Evolutionary conservation across 2,797 vertebrate genomes (phyloP).

Genomic region (Simalia tracyae): DNA sequence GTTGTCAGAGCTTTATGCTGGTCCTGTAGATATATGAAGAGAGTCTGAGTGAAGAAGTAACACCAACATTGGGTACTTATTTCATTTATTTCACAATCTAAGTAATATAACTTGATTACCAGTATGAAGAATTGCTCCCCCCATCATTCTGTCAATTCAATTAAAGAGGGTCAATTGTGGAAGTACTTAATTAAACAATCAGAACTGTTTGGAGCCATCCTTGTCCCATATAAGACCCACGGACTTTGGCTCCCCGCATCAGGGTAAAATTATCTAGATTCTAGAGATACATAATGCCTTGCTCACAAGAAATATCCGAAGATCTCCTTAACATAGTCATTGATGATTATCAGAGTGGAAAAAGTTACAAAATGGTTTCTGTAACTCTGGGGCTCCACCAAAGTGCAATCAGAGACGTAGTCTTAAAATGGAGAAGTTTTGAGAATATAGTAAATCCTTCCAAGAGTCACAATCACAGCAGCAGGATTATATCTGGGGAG

Average conservation of each 20-base stretch:
- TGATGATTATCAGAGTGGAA: background rate
- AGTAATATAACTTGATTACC: background rate
- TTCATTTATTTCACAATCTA: background rate
- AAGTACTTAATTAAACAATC: background rate
- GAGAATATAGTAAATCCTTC: too few relatives aligned
- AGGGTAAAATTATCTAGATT: background rate
- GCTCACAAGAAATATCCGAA: background rate
- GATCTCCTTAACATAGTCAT: background rate
- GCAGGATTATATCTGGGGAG: too few relatives aligned
- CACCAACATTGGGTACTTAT: background rate
- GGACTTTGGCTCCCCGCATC: background rate
- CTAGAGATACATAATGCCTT: background rate
- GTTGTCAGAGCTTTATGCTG: background rate
- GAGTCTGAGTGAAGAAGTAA: background rate
- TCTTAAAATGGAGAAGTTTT: too few relatives aligned
- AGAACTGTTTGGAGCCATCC: background rate
- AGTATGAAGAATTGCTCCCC: background rate
- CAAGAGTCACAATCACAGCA: too few relatives aligned
- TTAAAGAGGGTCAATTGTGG: background rate
- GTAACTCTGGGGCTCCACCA: too few relatives aligned
- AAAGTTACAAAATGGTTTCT: too few relatives aligned
- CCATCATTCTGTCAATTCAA: background rate
- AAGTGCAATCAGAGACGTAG: too few relatives aligned
- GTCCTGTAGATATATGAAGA: background rate
- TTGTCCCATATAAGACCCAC: background rate